Percentiles rank a stretch among this genome's conserved stretches.
phyloP scores from a whole-genome alignment of 1,140 invertebrate species.

The Drosophila ogumai region DNA sequence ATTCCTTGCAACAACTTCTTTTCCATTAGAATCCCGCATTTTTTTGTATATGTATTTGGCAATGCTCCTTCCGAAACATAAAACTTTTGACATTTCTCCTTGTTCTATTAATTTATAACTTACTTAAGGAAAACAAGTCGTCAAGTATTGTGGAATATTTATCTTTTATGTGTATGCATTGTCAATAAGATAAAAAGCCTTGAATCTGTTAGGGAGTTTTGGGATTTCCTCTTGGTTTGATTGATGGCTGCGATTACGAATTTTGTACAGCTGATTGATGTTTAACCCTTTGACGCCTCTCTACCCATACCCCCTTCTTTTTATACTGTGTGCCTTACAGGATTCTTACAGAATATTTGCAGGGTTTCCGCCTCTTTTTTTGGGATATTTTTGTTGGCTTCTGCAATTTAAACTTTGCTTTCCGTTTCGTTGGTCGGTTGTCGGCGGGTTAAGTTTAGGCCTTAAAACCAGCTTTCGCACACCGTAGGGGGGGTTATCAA shows the following conservation, averaged over 20 bases:
- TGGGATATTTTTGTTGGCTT: slow-evolving; percentile 36
- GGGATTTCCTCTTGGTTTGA: slow-evolving; percentile 4
- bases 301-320: background rate
- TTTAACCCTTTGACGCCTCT: slow-evolving; percentile 20
- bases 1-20: background rate
- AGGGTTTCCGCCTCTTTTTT: slow-evolving; percentile 26
- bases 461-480: slow-evolving; percentile 10
- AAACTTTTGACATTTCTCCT: background rate
- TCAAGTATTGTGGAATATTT: background rate
- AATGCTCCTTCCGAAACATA: too few species aligned
- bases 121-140: background rate
- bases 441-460: background rate
- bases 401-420: slow-evolving; percentile 41
- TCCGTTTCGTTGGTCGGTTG: slow-evolving; percentile 3
- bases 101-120: background rate
- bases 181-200: slow-evolving; percentile 25
- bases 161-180: slow-evolving; percentile 3
- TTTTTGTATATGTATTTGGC: background rate
- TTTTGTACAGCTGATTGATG: slow-evolving; percentile 17
- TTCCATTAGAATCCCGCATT: too few species aligned
- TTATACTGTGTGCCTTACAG: too few species aligned
- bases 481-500: slow-evolving; percentile 16
- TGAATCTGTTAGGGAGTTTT: slow-evolving; percentile 2
- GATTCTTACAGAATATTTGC: slow-evolving; percentile 21
- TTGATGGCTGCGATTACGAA: slow-evolving; percentile 22